Evolutionary conservation across 2,113 vertebrate species (phyloP), one percentile per base, ranked within the genome.

Genomic region (Otocyon megalotis): DNA sequence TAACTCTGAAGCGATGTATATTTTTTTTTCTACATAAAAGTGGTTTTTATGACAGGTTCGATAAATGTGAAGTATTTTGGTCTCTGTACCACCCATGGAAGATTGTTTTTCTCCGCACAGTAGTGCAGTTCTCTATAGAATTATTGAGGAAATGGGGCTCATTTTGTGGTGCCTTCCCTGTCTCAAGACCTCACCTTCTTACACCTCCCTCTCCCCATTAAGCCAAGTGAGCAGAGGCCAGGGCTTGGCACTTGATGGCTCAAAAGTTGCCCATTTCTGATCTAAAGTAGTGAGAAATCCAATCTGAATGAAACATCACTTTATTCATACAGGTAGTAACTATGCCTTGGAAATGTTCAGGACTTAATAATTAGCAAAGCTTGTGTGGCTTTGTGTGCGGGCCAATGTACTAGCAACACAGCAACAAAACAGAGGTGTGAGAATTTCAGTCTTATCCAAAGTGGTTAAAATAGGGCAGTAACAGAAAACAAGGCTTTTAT

Each of bases 361-460:
- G 62, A 30, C 88, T 54, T 50, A 17, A 28, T 92, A 92, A 83
- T 90, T 95, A 96, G 67, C 60, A 90, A n/a, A 71, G 43, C 20
- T 95, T 76, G 17, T 63, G 17, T 62, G 62, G 82, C 77, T 88
- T 89, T 97, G 90, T 88, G 28, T 94, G 37, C 0, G 0, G 32
- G 58, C 65, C 83, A 92, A 0, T 72, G 80, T 76, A 81, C 74
- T 88, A 92, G 71, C 90, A 90, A 89, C 60, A 58, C n/a, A 53
- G 96, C 53, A 95, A 85, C 93, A 93, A 92, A 87, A 85, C 5
- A 8, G 24, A 93, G 20, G 60, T 93, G 85, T 96, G 93, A 96
- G 88, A 93, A 86, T 85, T 86, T 74, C 30, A 53, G 4, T 93
- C 17, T 24, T 76, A 54, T 93, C 89, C 86, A 83, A 69, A 92